A percentile compares a stretch with the other conserved stretches of the same genome.
Evolutionary conservation across 2,113 vertebrate genomes (phyloP).

Genomic region (Acrocephalus kingi): DNA sequence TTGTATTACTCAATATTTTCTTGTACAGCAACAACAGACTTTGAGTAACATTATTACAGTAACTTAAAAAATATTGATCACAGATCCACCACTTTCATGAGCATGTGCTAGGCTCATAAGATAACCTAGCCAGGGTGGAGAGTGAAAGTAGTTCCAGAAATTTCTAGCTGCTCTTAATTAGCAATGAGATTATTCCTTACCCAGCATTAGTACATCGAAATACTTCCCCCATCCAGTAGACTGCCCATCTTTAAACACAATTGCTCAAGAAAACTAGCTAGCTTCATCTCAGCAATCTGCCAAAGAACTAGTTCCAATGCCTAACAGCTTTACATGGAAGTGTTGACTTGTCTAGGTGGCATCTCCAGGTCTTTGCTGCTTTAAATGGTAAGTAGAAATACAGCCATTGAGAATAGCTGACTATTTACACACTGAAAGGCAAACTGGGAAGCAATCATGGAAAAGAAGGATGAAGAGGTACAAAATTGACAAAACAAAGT

Average conservation of each 20-base stretch:
- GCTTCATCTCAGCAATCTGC: neutral
- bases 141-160: neutral
- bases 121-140: neutral
- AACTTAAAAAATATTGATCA: neutral
- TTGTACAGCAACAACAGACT: neutral
- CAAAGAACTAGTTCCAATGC: neutral
- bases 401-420: neutral
- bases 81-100: neutral
- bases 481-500: neutral
- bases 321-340: neutral
- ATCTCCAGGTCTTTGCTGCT: neutral
- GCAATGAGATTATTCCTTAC: neutral
- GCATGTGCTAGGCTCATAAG: neutral
- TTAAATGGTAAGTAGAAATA: neutral
- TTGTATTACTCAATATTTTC: neutral
- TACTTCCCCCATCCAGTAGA: neutral
- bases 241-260: neutral
- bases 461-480: neutral
- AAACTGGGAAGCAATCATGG: neutral
- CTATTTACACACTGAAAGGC: neutral
- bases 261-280: neutral
- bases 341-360: neutral
- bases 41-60: neutral
- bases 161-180: neutral
- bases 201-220: neutral